phyloP scores from a whole-genome alignment of 1,140 invertebrate species.

The Drosophila arawakana region DNA sequence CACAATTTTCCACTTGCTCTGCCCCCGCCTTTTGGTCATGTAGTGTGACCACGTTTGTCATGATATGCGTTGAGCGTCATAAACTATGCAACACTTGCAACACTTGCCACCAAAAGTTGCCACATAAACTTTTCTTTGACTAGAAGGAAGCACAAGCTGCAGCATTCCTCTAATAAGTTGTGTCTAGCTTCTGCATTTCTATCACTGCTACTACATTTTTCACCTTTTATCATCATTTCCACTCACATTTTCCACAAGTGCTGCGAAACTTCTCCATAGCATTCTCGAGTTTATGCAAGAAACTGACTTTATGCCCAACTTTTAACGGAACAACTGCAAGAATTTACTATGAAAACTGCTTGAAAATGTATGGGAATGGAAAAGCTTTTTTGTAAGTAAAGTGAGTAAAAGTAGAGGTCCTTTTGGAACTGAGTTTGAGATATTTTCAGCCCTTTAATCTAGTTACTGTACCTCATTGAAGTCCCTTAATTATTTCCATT shows the following conservation, averaged over 20 bases:
- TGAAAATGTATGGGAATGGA: not conserved
- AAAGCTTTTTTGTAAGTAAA: not conserved
- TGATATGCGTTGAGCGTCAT: conserved; percentile 17
- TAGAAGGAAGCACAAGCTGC: conserved; percentile 1
- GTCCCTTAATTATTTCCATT: not conserved
- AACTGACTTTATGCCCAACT: not conserved
- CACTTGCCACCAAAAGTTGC: conserved; percentile 65
- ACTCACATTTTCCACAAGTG: conserved; percentile 13
- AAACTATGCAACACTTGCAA: conserved; percentile 59
- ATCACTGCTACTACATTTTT: conserved; percentile 25
- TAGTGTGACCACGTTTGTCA: conserved; percentile 25
- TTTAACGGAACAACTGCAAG: not conserved
- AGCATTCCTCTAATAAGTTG: conserved; percentile 27
- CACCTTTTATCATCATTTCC: conserved; percentile 36
- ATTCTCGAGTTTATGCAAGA: conserved; percentile 1
- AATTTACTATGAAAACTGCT: not conserved
- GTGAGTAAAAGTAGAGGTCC: not conserved
- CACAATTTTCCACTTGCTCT: conserved; percentile 29
- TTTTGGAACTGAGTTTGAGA: too few species aligned
- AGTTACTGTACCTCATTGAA: not conserved
- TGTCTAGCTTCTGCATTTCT: not conserved
- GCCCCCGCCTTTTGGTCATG: not conserved
- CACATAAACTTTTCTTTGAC: conserved; percentile 49
- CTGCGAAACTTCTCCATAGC: conserved; percentile 11
- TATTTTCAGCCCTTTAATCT: not conserved